Conservation (phyloP, 2,797 vertebrate species). For the Monodelphis domestica region DNA sequence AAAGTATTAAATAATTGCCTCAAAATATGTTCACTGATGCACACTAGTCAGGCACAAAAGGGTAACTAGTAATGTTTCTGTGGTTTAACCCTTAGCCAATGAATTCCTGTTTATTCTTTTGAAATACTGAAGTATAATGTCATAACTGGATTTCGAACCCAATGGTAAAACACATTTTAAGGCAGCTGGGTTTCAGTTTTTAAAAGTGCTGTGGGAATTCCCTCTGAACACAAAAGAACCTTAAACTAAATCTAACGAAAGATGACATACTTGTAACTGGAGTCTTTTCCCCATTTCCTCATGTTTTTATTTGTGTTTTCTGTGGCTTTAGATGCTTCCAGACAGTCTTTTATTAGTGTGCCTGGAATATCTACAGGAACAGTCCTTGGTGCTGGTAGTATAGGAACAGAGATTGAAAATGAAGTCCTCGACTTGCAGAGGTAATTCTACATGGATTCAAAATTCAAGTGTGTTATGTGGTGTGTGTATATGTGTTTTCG, state of each 20-base stretch:
- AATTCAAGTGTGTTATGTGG: not conserved
- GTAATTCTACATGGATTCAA: constrained; percentile 79
- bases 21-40: not conserved
- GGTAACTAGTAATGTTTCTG: not conserved
- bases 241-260: not conserved
- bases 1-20: not conserved
- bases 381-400: constrained; percentile 92
- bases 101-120: not conserved
- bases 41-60: not conserved
- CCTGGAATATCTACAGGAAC: constrained; percentile 89
- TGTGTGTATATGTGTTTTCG: not conserved
- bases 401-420: constrained; percentile 93
- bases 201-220: constrained; percentile 17
- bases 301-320: constrained; percentile 50
- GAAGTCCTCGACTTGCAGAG: constrained; percentile 93
- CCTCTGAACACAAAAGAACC: constrained; percentile 16
- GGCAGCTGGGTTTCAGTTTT: not conserved
- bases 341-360: constrained; percentile 88
- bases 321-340: constrained; percentile 84
- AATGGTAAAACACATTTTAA: constrained; percentile 5
- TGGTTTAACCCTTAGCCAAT: not conserved
- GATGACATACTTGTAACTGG: not conserved
- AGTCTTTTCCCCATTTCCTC: constrained; percentile 19
- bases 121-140: not conserved
- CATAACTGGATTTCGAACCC: not conserved